Conservation (phyloP, 2,797 vertebrate genomes). For the Eidolon dupreanum region DNA sequence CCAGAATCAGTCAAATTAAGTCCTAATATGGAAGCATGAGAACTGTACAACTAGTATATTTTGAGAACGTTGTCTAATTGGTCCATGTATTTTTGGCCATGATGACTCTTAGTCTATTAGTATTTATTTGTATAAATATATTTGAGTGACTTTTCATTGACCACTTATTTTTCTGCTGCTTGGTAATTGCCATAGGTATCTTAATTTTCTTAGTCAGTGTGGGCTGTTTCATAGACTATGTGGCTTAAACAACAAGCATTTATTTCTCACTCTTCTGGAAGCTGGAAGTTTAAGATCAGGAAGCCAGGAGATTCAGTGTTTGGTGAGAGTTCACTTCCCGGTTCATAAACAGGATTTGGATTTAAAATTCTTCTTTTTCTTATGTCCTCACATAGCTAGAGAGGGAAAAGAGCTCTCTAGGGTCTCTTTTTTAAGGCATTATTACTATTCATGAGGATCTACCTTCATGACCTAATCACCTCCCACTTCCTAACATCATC, state of each 20-base stretch:
- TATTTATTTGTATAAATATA: neutral
- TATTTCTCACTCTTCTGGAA: neutral
- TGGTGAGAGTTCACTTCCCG: neutral
- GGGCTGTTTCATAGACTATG: neutral
- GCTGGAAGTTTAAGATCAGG: neutral
- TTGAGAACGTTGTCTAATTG: neutral
- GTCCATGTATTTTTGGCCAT: neutral
- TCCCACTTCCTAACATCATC: neutral
- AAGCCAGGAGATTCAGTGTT: neutral
- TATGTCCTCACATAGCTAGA: neutral
- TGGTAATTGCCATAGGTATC: neutral
- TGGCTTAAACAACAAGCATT: neutral
- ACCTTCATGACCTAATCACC: neutral
- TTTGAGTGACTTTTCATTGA: neutral
- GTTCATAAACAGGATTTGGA: neutral
- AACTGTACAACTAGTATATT: neutral
- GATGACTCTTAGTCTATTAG: neutral
- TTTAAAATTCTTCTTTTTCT: neutral
- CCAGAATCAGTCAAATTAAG: neutral
- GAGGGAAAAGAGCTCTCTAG: neutral
- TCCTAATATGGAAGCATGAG: neutral
- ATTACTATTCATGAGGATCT: neutral
- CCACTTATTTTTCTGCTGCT: neutral
- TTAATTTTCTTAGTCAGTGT: neutral
- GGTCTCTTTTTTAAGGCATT: neutral